These are phyloP conservation scores for Oophaga sylvatica DNA, from an alignment of 2,797 vertebrate genomes.

Conservation along the genomic window DNA sequence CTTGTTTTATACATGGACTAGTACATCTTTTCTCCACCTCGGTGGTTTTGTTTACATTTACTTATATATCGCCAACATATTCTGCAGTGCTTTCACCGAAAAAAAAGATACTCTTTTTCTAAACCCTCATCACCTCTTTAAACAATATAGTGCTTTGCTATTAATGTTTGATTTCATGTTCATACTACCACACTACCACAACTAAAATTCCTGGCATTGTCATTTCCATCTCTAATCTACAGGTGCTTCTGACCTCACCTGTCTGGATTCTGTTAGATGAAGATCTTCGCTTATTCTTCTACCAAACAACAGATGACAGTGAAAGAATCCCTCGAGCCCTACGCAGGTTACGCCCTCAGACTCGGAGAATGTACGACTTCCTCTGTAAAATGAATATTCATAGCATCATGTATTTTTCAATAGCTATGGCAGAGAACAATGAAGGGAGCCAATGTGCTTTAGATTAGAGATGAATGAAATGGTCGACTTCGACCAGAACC, in stretches of 20 bases:
- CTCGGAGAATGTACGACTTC: conserved; percentile 85
- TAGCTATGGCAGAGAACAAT: not conserved
- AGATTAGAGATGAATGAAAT: too few relatives aligned
- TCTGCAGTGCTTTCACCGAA: too few relatives aligned
- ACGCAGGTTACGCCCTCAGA: conserved; percentile 88
- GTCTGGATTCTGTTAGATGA: conserved; percentile 88
- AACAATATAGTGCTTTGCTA: not conserved
- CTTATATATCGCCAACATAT: too few relatives aligned
- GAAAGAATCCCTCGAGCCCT: conserved; percentile 83
- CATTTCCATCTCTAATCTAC: conserved; percentile 17
- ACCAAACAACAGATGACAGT: conserved; percentile 83
- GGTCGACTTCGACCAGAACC: too few relatives aligned
- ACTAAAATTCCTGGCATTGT: not conserved
- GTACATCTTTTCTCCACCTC: too few relatives aligned
- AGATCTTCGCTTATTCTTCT: conserved; percentile 89
- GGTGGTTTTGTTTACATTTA: too few relatives aligned
- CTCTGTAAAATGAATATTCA: not conserved
- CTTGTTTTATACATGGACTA: too few relatives aligned
- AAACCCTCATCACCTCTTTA: not conserved
- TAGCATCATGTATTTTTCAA: not conserved
- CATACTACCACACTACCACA: not conserved
- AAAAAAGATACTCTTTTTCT: too few relatives aligned
- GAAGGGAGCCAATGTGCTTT: too few relatives aligned
- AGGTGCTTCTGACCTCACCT: conserved; percentile 87
- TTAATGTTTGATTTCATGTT: not conserved